Evolutionary conservation across 2,113 vertebrate species (phyloP), one percentile per base, ranked within the genome.

Genomic region (Plectropomus leopardus): DNA sequence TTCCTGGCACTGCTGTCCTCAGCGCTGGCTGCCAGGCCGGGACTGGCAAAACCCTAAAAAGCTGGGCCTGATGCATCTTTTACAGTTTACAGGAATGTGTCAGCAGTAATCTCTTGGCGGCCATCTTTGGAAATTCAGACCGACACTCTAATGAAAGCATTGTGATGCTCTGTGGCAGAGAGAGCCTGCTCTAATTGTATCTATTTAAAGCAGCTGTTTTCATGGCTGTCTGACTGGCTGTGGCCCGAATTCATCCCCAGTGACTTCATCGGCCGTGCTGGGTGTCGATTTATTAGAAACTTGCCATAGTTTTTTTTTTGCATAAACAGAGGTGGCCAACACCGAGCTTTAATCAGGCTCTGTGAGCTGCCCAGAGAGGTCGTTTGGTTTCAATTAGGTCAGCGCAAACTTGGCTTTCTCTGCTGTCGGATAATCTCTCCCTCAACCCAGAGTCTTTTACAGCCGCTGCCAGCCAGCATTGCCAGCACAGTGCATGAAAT

Each of bases 381-480:
- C 86, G 89, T 93, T 96, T 96, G 94, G 91, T 95, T 96, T 95
- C 94, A 96, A 95, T 96, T 94, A 96, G 95, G 94, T 92, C 86
- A 93, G 85, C 28, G 64, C 76, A 70, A n/a, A 86, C 75, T 82
- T 82, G 82, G 82, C 92, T 87, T 84, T 90, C 86, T 90, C 90
- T 59, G 90, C 95, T 93, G 94, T 85, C 78, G 86, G 86, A 80
- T 93, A 85, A 93, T 90, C 86, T 89, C 86, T 71, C 80, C 75
- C 28, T 85, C 79, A 60, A 71, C 80, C 76, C 45, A 1, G 4
- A 54, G 60, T 82, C 86, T 78, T 75, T 89, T 69, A 67, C 72
- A 47, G 76, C 74, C 59, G 13, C 86, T 92, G 92, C 90, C 90
- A 92, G 89, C 65, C 65, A 86, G 66, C 63, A 58, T 86, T 83